These are phyloP conservation scores for Bolinopsis microptera DNA, from an alignment of 37 sponge, comb jelly and placozoan species.

Conservation along the genomic window DNA sequence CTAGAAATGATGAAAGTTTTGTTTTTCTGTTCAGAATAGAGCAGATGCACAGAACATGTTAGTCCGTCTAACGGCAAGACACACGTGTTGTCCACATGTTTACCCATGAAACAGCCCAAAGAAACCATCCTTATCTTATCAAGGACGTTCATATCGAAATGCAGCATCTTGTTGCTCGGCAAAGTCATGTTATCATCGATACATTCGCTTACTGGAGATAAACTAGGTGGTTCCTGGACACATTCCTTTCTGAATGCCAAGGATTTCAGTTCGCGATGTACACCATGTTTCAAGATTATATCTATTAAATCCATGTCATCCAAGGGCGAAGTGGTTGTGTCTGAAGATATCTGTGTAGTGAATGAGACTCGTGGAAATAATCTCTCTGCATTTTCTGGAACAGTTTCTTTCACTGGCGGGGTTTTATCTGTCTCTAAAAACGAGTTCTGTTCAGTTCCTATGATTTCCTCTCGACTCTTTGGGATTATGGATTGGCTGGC, in stretches of 20 bases:
- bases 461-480: not conserved
- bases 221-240: not conserved
- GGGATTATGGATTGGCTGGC: not conserved
- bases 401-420: not conserved
- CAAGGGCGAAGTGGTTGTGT: not conserved
- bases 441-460: no score
- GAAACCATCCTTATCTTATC: not conserved
- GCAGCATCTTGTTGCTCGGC: not conserved
- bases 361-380: not conserved
- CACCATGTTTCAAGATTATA: constrained; percentile 11
- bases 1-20: not conserved
- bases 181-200: not conserved
- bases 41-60: not conserved
- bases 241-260: not conserved
- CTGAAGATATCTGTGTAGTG: not conserved
- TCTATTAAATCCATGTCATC: constrained; percentile 8
- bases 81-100: not conserved
- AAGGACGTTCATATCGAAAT: not conserved
- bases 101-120: constrained; percentile 19
- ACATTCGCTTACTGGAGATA: not conserved
- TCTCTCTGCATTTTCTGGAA: not conserved
- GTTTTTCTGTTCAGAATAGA: not conserved
- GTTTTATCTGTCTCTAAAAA: no score
- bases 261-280: not conserved
- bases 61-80: not conserved